These are phyloP conservation scores for Helicorthomorpha holstii DNA, from an alignment of 1,140 invertebrate genomes.

Conservation along the genomic window DNA sequence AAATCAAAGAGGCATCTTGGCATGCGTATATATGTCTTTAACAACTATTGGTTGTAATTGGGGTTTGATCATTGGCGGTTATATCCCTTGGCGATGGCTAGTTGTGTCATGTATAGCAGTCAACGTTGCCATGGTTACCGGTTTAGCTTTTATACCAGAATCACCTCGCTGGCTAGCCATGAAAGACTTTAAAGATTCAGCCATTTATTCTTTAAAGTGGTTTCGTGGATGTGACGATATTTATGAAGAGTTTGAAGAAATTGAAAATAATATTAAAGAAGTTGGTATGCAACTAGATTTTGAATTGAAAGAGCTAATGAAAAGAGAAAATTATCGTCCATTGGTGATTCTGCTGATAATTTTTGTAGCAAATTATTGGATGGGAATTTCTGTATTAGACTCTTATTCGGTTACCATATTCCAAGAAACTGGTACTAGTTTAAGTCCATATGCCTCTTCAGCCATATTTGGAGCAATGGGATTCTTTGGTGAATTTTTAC, in stretches of 20 bases:
- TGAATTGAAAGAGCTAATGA: constrained; percentile 1
- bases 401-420: constrained; percentile 52
- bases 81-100: background rate
- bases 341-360: constrained; percentile 53
- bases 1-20: background rate
- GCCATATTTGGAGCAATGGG: constrained; percentile 60
- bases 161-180: constrained; percentile 10
- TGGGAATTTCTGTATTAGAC: constrained; percentile 47
- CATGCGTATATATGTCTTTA: background rate
- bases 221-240: constrained; percentile 6
- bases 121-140: background rate
- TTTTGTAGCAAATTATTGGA: constrained; percentile 62
- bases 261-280: constrained; percentile 1
- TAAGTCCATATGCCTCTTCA: constrained; percentile 38
- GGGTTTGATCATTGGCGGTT: constrained; percentile 2
- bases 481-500: no score
- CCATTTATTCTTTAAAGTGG: background rate
- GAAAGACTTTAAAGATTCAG: background rate
- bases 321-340: constrained; percentile 29
- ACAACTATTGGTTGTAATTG: constrained; percentile 4
- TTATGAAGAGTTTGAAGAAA: constrained; percentile 8
- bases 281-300: constrained; percentile 10
- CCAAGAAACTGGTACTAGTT: constrained; percentile 16
- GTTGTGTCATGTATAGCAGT: background rate
- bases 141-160: constrained; percentile 1